phyloP scores from a whole-genome alignment of 2,797 vertebrate genomes.

The Sylvilagus floridanus region DNA sequence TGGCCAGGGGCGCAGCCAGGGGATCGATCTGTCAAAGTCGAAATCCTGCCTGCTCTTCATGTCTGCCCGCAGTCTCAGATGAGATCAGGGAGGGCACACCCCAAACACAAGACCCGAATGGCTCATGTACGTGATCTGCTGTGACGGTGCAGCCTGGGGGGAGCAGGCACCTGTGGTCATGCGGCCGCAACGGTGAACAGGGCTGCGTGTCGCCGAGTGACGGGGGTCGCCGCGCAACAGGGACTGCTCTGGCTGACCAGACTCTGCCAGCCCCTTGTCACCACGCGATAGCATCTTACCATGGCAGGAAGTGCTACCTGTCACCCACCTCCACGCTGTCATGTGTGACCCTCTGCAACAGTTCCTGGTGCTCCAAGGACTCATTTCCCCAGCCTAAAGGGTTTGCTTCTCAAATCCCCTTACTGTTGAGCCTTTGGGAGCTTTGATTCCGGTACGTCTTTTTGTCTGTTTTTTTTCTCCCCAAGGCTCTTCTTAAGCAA shows the following conservation, averaged over 20 bases:
- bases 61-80: background rate
- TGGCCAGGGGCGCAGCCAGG: background rate
- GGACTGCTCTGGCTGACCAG: background rate
- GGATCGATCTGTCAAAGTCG: constrained; percentile 68
- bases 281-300: background rate
- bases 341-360: background rate
- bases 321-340: too few species aligned
- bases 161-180: background rate
- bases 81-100: background rate
- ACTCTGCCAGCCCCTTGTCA: too few species aligned
- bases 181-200: background rate
- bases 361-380: background rate
- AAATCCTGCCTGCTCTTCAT: constrained; percentile 59
- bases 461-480: background rate
- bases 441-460: background rate
- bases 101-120: background rate
- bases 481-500: constrained; percentile 24
- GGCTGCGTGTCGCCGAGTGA: too few species aligned
- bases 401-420: constrained; percentile 15
- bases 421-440: background rate
- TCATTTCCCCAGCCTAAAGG: background rate
- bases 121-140: background rate
- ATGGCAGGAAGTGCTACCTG: too few species aligned
- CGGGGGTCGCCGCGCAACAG: background rate
- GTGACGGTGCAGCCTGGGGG: background rate